phyloP scores from a whole-genome alignment of 2,113 vertebrate species.

The Agelaius phoeniceus region DNA sequence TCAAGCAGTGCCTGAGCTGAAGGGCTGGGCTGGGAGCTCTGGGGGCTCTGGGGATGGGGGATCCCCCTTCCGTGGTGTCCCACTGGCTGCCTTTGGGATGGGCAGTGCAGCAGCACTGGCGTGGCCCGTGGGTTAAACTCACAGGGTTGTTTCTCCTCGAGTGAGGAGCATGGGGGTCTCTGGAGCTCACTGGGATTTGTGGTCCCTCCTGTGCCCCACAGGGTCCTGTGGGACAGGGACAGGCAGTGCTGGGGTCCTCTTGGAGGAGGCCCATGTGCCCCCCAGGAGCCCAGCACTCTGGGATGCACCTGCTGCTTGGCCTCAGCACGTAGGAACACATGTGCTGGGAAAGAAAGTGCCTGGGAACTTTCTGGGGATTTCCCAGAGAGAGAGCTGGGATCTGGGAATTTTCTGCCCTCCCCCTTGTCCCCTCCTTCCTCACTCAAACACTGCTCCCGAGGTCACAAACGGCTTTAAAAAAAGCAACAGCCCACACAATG shows the following conservation, averaged over 20 bases:
- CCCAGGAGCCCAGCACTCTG: accelerated
- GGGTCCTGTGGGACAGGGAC: not conserved
- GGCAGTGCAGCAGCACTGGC: not conserved
- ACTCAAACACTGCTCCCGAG: not conserved
- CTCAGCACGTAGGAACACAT: accelerated
- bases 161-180: accelerated
- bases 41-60: not conserved
- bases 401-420: slow-evolving; percentile 7
- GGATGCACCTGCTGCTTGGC: not conserved
- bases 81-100: not conserved
- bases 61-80: not conserved
- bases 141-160: accelerated
- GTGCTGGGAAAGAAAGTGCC: not conserved
- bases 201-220: not conserved
- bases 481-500: slow-evolving; percentile 33
- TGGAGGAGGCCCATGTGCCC: accelerated
- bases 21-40: not conserved
- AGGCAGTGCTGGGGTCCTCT: accelerated
- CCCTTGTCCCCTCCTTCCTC: not conserved
- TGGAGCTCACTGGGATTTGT: not conserved
- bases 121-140: accelerated
- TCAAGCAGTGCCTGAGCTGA: not conserved
- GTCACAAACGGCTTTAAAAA: not conserved
- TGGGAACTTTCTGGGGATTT: not conserved
- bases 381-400: not conserved